phyloP scores from a whole-genome alignment of 1,140 invertebrate genomes.

The Capitella teleta region DNA sequence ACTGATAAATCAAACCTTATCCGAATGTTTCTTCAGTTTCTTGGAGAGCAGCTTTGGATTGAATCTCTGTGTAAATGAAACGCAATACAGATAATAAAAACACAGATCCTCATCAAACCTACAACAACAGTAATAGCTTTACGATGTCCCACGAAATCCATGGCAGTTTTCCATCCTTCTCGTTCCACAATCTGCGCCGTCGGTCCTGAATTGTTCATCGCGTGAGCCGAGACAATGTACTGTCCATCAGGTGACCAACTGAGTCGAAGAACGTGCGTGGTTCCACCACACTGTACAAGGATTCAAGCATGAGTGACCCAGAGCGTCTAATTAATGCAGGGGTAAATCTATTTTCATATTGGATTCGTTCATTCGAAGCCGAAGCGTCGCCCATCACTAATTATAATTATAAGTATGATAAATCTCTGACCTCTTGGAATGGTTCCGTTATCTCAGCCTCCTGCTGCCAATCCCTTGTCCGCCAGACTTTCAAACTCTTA shows the following conservation, averaged over 20 bases:
- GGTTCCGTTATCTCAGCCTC: conserved; percentile 76
- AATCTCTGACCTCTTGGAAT: conserved; percentile 62
- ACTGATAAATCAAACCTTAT: conserved; percentile 36
- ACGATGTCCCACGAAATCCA: conserved; percentile 93
- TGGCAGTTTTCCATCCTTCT: conserved; percentile 51
- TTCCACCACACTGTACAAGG: conserved; percentile 62
- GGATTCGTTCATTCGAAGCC: neutral
- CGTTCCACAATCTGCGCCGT: conserved; percentile 56
- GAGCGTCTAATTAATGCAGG: too few relatives aligned
- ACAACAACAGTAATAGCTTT: conserved; percentile 90
- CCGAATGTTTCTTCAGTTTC: conserved; percentile 44
- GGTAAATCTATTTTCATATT: neutral
- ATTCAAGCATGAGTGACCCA: neutral
- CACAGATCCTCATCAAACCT: too few relatives aligned
- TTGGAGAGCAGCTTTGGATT: conserved; percentile 56
- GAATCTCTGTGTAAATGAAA: too few relatives aligned
- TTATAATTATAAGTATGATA: conserved; percentile 1
- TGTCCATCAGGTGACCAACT: conserved; percentile 97
- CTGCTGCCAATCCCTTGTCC: conserved; percentile 82
- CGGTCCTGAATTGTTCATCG: conserved; percentile 93
- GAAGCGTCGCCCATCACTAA: neutral
- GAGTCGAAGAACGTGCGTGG: conserved; percentile 81
- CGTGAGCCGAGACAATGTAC: conserved; percentile 90
- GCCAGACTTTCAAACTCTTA: conserved; percentile 84
- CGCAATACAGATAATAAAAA: too few relatives aligned